Evolutionary conservation across 2,113 vertebrate genomes (phyloP), one percentile per base, ranked within the genome.

Genomic region (Cebidichthys violaceus): DNA sequence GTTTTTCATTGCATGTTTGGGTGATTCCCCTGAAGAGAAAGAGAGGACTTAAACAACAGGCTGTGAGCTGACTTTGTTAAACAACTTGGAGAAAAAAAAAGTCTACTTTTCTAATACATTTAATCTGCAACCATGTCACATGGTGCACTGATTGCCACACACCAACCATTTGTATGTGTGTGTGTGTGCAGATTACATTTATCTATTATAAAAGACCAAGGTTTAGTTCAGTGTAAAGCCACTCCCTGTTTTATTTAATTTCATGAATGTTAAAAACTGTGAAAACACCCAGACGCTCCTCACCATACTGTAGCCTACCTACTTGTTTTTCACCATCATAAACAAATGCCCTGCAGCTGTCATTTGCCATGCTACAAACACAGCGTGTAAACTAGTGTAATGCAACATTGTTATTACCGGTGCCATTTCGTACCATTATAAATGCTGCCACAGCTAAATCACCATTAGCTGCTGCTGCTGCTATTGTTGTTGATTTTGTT

Each of bases 401-500:
- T 11, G 60, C 79, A 84, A 52, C 41, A 7, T 47, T 82, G 83
- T 87, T 88, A 85, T 89, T 86, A 86, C 80, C 10, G 14, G 54
- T 67, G 39, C 85, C 74, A 54, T 66, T 41, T 60, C 20, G 7
- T 37, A 83, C 82, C 76, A 82, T 87, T 82, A 84, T 54, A 81
- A 87, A 83, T 66, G 76, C 86, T 81, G 84, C 71, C 76, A 75
- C 73, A 77, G 82, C 90, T 91, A 87, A 89, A 91, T 86, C 70
- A 70, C 82, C 82, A 86, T 92, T 89, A 90, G 84, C 79, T 45
- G 65, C 73, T 60, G 65, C 65, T 33, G 72, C 62, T 57, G 75
- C 41, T 81, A 4, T 77, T 88, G 82, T 86, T 90, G 86, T 87
- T 81, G 85, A 88, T 92, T 87, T 83, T 88, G 77, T 90, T 87